Conservation (phyloP, 2,797 vertebrate genomes). For the Acipenser oxyrinchus region DNA sequence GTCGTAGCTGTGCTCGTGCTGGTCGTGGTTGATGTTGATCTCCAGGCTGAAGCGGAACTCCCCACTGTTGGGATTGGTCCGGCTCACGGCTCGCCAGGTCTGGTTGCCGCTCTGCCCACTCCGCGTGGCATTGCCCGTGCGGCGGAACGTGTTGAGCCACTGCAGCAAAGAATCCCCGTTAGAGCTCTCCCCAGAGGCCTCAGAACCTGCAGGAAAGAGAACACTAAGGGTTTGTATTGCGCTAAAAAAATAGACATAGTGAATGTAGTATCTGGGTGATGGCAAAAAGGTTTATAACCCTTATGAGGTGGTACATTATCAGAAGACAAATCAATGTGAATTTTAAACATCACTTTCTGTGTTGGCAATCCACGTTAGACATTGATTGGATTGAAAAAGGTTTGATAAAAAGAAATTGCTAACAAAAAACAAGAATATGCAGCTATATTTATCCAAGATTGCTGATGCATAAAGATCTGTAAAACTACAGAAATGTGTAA, state of each 20-base stretch:
- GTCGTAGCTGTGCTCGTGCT: constrained; percentile 60
- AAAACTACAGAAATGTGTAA: too few species aligned
- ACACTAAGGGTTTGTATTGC: background rate
- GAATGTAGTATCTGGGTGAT: constrained; percentile 9
- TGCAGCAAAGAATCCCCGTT: constrained; percentile 81
- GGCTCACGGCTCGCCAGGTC: constrained; percentile 89
- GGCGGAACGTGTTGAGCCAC: constrained; percentile 85
- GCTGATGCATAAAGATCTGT: too few species aligned
- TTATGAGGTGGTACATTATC: too few species aligned
- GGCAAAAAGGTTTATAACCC: background rate
- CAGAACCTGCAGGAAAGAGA: constrained; percentile 57
- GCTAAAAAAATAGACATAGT: too few species aligned
- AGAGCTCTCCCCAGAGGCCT: constrained; percentile 65
- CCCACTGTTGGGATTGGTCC: constrained; percentile 85
- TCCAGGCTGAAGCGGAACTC: constrained; percentile 92
- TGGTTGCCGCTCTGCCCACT: constrained; percentile 93
- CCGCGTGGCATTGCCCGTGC: constrained; percentile 81
- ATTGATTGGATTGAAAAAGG: too few species aligned
- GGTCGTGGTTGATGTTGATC: constrained; percentile 92
- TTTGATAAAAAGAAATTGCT: too few species aligned
- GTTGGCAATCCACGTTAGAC: too few species aligned
- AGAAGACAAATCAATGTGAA: too few species aligned
- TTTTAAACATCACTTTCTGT: too few species aligned
- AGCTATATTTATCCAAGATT: too few species aligned
- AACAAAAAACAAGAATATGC: too few species aligned